Evolutionary conservation across 2,113 vertebrate species (phyloP).

Genomic region (Anhinga rufa): DNA sequence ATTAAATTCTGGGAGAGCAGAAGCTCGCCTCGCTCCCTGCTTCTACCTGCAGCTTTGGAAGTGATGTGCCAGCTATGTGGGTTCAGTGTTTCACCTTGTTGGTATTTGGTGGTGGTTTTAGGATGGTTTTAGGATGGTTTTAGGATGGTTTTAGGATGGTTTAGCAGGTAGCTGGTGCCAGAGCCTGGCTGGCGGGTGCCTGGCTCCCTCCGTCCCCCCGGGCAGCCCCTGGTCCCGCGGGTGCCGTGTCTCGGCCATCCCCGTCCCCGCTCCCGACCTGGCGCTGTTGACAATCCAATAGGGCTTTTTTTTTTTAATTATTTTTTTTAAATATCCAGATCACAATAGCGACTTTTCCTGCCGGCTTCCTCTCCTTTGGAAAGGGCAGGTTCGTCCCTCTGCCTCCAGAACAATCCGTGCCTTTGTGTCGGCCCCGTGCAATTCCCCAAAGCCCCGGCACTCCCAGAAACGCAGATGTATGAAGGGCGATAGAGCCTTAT

Average conservation of each 20-base stretch:
- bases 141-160: not conserved
- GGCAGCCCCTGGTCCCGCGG: not conserved
- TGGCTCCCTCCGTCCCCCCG: accelerated
- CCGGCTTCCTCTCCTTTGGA: not conserved
- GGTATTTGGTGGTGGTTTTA: not conserved
- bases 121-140: not conserved
- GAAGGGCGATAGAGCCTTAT: conserved; percentile 33
- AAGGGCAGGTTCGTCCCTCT: conserved; percentile 36
- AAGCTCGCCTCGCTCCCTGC: not conserved
- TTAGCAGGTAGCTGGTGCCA: not conserved
- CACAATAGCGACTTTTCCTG: conserved; percentile 32
- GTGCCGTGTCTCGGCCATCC: not conserved
- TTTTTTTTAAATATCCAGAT: not conserved
- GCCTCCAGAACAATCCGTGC: conserved; percentile 50
- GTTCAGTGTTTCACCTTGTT: not conserved
- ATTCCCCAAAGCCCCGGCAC: conserved; percentile 20
- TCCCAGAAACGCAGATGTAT: conserved; percentile 49
- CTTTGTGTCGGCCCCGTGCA: conserved; percentile 15
- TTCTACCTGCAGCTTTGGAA: not conserved
- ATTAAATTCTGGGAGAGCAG: not conserved
- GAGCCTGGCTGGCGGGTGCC: not conserved
- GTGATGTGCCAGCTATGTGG: accelerated
- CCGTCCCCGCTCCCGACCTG: accelerated
- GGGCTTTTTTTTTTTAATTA: not conserved
- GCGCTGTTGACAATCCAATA: not conserved